Percentiles rank a stretch among this genome's conserved stretches.
phyloP scores from a whole-genome alignment of 2,888 invertebrate species.

The Cheiracanthium punctorium region DNA sequence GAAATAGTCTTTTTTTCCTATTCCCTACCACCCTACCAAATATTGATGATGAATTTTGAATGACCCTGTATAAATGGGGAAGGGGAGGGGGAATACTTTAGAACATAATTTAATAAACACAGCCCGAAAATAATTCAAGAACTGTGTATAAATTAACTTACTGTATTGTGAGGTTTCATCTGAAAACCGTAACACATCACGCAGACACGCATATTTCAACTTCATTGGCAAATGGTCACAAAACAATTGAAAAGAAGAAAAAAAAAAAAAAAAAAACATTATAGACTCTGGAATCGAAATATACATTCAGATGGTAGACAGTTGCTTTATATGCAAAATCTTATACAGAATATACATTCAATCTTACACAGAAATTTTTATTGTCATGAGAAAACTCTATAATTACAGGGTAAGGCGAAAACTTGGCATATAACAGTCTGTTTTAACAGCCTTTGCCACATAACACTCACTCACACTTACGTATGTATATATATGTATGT shows the following conservation, averaged over 20 bases:
- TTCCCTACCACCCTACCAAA: no score
- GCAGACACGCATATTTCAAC: not conserved
- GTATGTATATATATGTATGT: not conserved
- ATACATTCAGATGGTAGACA: not conserved
- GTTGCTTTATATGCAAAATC: not conserved
- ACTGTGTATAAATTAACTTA: no score
- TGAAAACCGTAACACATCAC: not conserved
- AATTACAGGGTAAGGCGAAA: conserved; percentile 19
- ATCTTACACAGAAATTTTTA: not conserved
- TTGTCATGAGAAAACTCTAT: not conserved
- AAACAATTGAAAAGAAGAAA: no score
- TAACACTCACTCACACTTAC: conserved; percentile 13
- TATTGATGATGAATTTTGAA: no score
- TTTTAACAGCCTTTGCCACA: conserved; percentile 22
- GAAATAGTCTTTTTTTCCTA: no score
- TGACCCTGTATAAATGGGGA: no score
- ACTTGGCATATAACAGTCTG: conserved; percentile 22
- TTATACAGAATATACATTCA: not conserved
- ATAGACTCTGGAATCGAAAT: not conserved
- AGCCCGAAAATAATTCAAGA: no score
- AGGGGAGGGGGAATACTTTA: no score
- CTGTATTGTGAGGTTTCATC: no score
- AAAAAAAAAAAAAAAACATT: no score
- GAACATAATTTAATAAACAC: no score
- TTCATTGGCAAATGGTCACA: no score